These are phyloP conservation scores for Chiropotes sagulatus DNA, from an alignment of 2,797 vertebrate genomes.

Conservation along the genomic window DNA sequence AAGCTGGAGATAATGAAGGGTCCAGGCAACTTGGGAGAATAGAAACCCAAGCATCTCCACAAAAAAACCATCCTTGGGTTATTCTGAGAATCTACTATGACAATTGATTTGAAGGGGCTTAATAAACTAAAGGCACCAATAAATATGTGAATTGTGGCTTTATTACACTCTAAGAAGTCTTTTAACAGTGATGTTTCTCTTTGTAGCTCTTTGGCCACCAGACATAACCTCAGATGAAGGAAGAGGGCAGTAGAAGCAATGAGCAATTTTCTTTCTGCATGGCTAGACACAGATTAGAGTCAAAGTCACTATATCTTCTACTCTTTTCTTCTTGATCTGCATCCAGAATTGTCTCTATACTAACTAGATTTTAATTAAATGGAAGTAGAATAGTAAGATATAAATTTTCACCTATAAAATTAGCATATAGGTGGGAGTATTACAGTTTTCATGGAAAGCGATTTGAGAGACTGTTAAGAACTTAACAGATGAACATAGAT, in stretches of 20 bases:
- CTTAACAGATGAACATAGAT: conserved; percentile 43
- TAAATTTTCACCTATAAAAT: conserved; percentile 55
- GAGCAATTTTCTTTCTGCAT: neutral
- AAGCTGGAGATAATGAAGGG: neutral
- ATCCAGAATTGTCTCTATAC: neutral
- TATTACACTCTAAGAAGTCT: neutral
- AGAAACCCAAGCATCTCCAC: neutral
- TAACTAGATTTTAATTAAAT: conserved; percentile 55
- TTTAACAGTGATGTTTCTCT: neutral
- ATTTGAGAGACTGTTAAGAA: conserved; percentile 47
- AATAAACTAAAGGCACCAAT: conserved; percentile 15
- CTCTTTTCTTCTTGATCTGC: conserved; percentile 5
- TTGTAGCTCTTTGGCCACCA: conserved; percentile 1
- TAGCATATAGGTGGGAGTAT: conserved; percentile 31
- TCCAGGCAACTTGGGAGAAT: neutral
- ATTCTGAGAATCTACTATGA: neutral
- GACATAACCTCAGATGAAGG: neutral
- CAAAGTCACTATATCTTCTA: neutral
- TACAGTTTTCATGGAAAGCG: conserved; percentile 58
- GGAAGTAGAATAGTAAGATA: conserved; percentile 15
- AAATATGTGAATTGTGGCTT: conserved; percentile 31
- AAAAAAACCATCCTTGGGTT: conserved; percentile 16
- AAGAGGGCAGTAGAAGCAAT: neutral
- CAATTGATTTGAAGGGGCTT: conserved; percentile 18
- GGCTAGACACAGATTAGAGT: neutral